Evolutionary conservation across 2,888 invertebrate species (phyloP), one percentile per base, ranked within the genome.

Genomic region (Drosophila fulvimacula): DNA sequence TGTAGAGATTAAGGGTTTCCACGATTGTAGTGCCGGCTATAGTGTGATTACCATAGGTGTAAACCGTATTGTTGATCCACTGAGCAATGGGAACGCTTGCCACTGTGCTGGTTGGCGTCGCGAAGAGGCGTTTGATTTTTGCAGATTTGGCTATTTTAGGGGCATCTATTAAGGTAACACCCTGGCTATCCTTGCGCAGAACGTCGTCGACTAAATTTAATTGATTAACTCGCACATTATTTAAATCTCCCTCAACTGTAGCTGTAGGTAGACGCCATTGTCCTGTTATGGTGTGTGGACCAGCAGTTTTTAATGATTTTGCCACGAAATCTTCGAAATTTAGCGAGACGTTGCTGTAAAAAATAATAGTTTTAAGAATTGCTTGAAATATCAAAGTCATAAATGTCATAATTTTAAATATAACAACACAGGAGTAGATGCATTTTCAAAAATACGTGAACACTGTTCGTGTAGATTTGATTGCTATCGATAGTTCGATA

Each of bases 131-230:
- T 32, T 90, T 85, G 0, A 93, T 91, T 19, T 77, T 76, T n/a
- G 94, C 85, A 58, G 91, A 89, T 7, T 88, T 52, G 0, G 75
- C 52, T 0, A 5, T 36, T 64, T 83, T 83, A 3, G 61, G 49
- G 6, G 65, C 89, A 10, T 53, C 30, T 30, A 85, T 56, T 38
- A 94, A 93, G 1, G 92, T 93, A 1, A 94, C 86, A 5, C 91
- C 80, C 82, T 94, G 24, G 21, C 34, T 62, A 19, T 77, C 53
- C 53, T 91, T 90, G 46, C 93, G 92, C 73, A 94, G 91, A 19
- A 95, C 90, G 77, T 95, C 95, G 10, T 91, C 91, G 15, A 91
- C 83, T 30, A 95, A 90, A 90, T 94, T 92, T 48, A 94, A 84
- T 68, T 92, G 89, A 80, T 95, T 95, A 19, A 95, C 91, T 6